Base-by-base conservation (phyloP, 2,888 invertebrate genomes). In the Allophyes oxyacanthae region DNA sequence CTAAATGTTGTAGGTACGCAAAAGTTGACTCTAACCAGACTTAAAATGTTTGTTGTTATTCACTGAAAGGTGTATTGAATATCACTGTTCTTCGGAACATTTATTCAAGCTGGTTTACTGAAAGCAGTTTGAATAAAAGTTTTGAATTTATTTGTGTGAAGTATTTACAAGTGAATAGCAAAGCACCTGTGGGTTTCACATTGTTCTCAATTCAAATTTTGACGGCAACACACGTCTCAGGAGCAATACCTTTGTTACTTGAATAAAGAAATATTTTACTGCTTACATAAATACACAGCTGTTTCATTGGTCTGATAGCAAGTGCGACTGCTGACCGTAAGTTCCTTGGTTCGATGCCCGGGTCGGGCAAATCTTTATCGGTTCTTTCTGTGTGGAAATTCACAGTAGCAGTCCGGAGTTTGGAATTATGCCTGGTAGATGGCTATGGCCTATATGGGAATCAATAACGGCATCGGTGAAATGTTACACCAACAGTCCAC, bases 141-240 rank as follows among this genome's bases (percentile, higher is more conserved):
- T 46, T 9, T 11, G 44, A 9, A 50, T 49, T 56, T 40, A 62
- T 62, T 52, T 62, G 61, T 44, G 48, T 36, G 26, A 37, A 43
- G 42, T 49, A 73, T 75, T 72, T 62, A 57, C 64, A 67, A 67
- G 45, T 64, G 61, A 73, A 68, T 68, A 34, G 56, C 37, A 26
- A 26, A 42, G 69, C 65, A 66, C 71, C 63, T 57, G 66, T 58
- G 38, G 61, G 56, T 61, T 43, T 32, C 36, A 51, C 53, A 58
- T 58, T 73, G 64, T 72, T 49, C 68, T 52, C 55, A 37, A 64
- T 73, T 72, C 64, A 72, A 41, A 75, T 75, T 60, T 58, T 42
- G 10, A 13, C 20, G 53, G 38, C 48, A 49, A 54, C 25, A 30
- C 36, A 38, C 42, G 26, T 44, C 43, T n/a, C 13, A 43, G 32